Evolutionary conservation across 2,888 invertebrate genomes (phyloP).

Genomic region (Aphrophora alni): DNA sequence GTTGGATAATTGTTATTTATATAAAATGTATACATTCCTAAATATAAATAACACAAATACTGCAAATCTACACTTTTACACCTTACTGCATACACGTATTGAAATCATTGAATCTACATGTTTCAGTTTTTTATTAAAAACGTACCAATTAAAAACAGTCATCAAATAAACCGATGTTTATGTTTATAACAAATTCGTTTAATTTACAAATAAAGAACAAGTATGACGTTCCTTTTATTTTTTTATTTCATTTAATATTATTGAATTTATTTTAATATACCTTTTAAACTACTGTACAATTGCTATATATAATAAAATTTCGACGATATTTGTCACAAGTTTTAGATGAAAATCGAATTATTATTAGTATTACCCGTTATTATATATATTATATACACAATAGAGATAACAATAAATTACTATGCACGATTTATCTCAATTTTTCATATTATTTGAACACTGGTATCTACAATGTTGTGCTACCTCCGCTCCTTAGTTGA

Average conservation of each 20-base stretch:
- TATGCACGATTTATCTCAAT: neutral
- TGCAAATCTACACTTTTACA: neutral
- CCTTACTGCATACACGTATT: neutral
- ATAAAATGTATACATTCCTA: neutral
- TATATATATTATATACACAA: constrained; percentile 8
- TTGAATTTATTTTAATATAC: constrained; percentile 21
- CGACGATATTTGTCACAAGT: constrained; percentile 39
- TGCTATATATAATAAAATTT: constrained; percentile 37
- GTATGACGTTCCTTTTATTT: neutral
- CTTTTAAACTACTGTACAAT: constrained; percentile 35
- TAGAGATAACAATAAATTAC: neutral
- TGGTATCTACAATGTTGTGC: neutral
- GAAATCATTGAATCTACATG: neutral
- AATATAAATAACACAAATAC: neutral
- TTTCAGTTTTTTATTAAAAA: constrained; percentile 7
- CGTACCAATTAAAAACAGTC: constrained; percentile 22
- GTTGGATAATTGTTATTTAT: neutral
- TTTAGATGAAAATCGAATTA: neutral
- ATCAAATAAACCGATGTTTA: constrained; percentile 12
- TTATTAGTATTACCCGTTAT: constrained; percentile 29
- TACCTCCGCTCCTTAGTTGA: neutral
- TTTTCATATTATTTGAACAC: neutral
- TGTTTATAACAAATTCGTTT: constrained; percentile 29
- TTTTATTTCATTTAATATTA: neutral
- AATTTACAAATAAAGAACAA: constrained; percentile 6